Base-by-base conservation (phyloP, 2,113 vertebrate species). In the Penelope pileata region DNA sequence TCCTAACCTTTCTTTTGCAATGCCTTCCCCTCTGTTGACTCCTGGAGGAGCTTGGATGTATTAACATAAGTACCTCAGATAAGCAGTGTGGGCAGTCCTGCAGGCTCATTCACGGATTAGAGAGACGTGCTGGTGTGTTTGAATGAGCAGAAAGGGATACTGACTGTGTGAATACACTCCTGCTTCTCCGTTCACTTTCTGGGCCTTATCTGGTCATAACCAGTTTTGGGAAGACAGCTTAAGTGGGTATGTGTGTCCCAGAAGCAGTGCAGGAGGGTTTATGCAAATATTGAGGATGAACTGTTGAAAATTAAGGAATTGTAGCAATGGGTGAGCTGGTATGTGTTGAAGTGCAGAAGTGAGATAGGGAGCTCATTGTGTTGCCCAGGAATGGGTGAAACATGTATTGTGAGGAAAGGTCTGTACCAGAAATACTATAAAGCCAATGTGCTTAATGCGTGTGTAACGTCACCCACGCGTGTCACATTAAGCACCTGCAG, bases 401-500 rank as follows among this genome's bases (percentile, higher is more conserved):
- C 2, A 4, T 17, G 13, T 77, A 15, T 23, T 83, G 27, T 40
- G 50, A 64, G 34, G 63, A 58, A 59, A 74, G n/a, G 22, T 80
- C 67, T 83, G 63, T 77, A 47, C 74, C 67, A 80, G 54, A 59
- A 90, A 63, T 88, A 50, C 42, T 30, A 29, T 74, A 75, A 50
- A 94, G 77, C 60, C 76, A 68, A 29, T 24, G 50, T 91, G 80
- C 72, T 62, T 86, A 59, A 77, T 47, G 38, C 5, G 3, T 76
- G 32, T 70, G 26, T 47, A 72, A 72, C 6, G 0, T 94, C 56
- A 84, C 43, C 43, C 83, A 45, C 77, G 68, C 4, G 0, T 72
- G 83, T 90, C 73, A 72, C 85, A 82, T 47, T 81, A 58, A 95
- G 74, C 83, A 93, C 83, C 83, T 94, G 79, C 88, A 82, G 43